These are phyloP conservation scores for Lithophane semibrunnea DNA, from an alignment of 2,888 invertebrate species.

Conservation along the genomic window DNA sequence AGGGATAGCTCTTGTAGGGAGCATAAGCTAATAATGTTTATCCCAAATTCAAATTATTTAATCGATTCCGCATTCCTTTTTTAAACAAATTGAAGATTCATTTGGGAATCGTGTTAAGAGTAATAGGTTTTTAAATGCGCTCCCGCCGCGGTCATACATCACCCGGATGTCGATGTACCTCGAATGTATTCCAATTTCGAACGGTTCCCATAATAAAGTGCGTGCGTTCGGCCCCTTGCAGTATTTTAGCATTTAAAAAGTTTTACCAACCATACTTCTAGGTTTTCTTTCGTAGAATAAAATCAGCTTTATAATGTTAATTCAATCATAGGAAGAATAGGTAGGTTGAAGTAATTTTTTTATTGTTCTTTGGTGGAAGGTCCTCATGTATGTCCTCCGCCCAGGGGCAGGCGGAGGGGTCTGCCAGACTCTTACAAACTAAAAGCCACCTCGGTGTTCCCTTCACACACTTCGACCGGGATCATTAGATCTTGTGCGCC, in stretches of 20 bases:
- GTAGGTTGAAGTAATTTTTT: not conserved
- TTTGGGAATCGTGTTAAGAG: constrained; percentile 77
- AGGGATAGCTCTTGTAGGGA: not conserved
- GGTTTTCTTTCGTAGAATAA: no score
- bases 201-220: constrained; percentile 28
- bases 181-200: constrained; percentile 60
- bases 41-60: constrained; percentile 71
- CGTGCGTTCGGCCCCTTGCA: not conserved
- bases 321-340: no score
- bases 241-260: not conserved
- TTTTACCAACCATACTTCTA: not conserved
- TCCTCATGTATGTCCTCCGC: not conserved
- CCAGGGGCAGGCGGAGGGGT: not conserved
- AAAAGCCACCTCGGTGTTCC: no score
- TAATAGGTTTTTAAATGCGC: constrained; percentile 86
- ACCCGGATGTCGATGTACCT: constrained; percentile 67
- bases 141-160: constrained; percentile 77
- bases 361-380: not conserved
- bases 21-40: constrained; percentile 45
- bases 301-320: no score
- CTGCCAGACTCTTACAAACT: not conserved
- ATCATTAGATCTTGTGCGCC: no score
- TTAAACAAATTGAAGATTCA: constrained; percentile 78
- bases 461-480: no score
- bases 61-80: constrained; percentile 73